These are phyloP conservation scores for Promerops cafer DNA, from an alignment of 2,113 vertebrate genomes.

Conservation along the genomic window DNA sequence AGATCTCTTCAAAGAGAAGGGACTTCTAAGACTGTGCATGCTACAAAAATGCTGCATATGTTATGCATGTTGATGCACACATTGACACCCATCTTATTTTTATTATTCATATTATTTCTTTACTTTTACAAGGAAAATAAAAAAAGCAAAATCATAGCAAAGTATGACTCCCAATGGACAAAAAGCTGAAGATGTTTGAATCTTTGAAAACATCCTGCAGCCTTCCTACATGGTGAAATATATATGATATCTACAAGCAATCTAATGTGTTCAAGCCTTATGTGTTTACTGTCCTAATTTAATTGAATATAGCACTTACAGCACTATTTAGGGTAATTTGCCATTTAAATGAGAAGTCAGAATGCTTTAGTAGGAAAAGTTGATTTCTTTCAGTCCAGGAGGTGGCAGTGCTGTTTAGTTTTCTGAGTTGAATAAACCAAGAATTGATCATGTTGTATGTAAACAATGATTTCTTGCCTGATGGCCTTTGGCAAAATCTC, in stretches of 20 bases:
- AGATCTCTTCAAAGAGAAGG: neutral
- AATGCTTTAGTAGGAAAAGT: neutral
- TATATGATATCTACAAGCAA: neutral
- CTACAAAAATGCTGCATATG: neutral
- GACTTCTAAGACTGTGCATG: neutral
- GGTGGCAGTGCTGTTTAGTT: slow-evolving; percentile 67
- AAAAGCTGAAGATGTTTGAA: neutral
- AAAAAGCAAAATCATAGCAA: neutral
- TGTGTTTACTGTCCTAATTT: neutral
- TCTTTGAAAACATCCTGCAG: neutral
- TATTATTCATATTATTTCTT: neutral
- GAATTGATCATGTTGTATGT: neutral
- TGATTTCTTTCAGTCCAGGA: slow-evolving; percentile 55
- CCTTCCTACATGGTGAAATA: neutral
- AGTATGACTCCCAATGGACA: neutral
- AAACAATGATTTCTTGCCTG: neutral
- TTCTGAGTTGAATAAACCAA: neutral
- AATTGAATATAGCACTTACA: neutral
- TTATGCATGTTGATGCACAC: neutral
- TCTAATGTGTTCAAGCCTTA: neutral
- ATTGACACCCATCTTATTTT: neutral
- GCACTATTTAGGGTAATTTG: neutral
- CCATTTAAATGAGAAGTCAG: neutral
- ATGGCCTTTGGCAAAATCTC: neutral
- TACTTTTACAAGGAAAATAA: neutral